Evolutionary conservation across 2,113 vertebrate genomes (phyloP), one percentile per base, ranked within the genome.

Genomic region (Phalacrocorax brasilianus): DNA sequence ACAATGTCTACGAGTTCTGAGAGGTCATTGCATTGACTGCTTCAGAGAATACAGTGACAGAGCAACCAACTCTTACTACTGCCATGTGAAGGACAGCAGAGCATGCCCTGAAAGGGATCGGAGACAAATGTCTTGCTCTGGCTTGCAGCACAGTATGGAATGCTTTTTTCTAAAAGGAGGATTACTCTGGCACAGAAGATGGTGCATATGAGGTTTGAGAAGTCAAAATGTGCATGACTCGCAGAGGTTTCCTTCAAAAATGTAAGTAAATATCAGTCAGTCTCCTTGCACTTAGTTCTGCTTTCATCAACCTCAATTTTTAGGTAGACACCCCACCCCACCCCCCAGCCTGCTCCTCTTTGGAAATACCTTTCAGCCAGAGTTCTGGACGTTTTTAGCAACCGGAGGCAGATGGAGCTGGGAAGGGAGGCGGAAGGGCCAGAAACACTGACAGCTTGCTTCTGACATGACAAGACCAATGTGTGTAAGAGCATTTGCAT

Each of bases 201-300:
- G 9, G 70, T 84, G 26, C 68, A 20, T n/a, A 47, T 12, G 58
- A 94, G 84, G 75, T 62, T 75, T 86, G 95, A 85, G 72, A 97
- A 89, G 89, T 80, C 73, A 56, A 77, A 85, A 76, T 9, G 81
- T 84, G 93, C 88, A 67, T 73, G 94, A 70, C 40, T 93, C 40
- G 53, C 95, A 91, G 88, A 65, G 91, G 35, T 86, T 95, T 95
- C 91, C 22, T 12, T 97, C 90, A 95, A 81, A 96, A 94, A 78
- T 98, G 95, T 98, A 98, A 98, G 97, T 97, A 97, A 89, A 88
- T 89, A 26, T 70, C 78, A 96, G 94, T 94, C 88, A 27, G 49
- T 92, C 91, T 94, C 97, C 95, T 91, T 83, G 76, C 75, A 87
- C 88, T 97, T 94, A 95, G 88, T 95, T 97, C 93, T 93, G 91